phyloP scores from a whole-genome alignment of 2,888 invertebrate genomes.

The Cheilosia urbana region DNA sequence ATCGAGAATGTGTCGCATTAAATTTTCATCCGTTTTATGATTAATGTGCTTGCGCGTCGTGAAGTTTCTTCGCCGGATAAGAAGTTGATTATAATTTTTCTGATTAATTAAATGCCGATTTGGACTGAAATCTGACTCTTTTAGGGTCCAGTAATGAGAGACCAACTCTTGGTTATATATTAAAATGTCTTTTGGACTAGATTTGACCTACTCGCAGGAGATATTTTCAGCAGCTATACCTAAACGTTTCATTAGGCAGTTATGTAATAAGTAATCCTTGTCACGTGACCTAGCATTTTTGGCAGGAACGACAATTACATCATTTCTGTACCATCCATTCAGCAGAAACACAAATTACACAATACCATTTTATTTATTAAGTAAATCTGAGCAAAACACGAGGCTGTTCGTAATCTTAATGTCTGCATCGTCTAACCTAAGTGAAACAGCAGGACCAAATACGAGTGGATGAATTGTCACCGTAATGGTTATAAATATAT shows the following conservation, averaged over 20 bases:
- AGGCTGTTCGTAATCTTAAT: conserved; percentile 20
- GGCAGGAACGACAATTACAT: background rate
- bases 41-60: conserved; percentile 2
- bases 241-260: background rate
- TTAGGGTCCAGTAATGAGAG: background rate
- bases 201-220: background rate
- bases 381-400: conserved; percentile 6
- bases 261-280: background rate
- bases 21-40: conserved; percentile 26
- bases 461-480: conserved; percentile 36
- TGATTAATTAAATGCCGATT: conserved; percentile 7
- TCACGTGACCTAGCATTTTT: background rate
- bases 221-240: background rate
- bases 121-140: background rate
- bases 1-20: conserved; percentile 27
- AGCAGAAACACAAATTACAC: background rate
- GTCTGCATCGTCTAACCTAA: conserved; percentile 36
- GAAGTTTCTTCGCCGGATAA: background rate
- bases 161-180: background rate
- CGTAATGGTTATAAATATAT: conserved; percentile 36
- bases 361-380: background rate
- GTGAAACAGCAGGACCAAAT: conserved; percentile 23
- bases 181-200: background rate
- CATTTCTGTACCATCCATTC: background rate
- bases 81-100: background rate